Conservation (phyloP, 2,797 vertebrate genomes). For the Lagorchestes hirsutus region DNA sequence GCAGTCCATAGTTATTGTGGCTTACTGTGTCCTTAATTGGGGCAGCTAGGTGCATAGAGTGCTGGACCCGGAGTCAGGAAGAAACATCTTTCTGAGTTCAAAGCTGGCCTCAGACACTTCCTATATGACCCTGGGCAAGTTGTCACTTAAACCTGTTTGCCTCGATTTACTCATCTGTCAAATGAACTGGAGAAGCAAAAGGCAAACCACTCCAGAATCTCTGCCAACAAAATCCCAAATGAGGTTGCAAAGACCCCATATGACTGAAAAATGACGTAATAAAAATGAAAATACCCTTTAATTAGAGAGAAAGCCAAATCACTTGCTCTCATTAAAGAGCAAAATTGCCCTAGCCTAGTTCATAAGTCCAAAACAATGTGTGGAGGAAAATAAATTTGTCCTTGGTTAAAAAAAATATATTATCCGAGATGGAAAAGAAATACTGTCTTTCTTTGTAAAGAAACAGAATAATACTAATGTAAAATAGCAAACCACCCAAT, state of each 20-base stretch:
- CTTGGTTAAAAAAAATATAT: neutral
- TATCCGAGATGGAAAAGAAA: neutral
- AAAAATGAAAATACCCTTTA: neutral
- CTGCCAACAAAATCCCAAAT: neutral
- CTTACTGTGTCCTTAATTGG: neutral
- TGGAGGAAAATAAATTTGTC: constrained; percentile 7
- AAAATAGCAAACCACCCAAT: neutral
- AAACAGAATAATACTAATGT: constrained; percentile 1
- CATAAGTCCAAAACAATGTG: constrained; percentile 1
- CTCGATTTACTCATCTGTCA: neutral
- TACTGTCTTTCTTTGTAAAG: constrained; percentile 33
- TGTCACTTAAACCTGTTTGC: neutral
- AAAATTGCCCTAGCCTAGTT: neutral
- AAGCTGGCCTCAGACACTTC: neutral
- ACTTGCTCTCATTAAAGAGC: neutral
- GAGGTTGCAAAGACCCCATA: neutral
- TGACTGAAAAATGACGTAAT: neutral
- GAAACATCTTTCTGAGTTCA: neutral
- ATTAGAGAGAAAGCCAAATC: neutral
- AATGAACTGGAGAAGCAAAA: neutral
- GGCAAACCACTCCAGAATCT: neutral
- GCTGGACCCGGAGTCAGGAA: neutral
- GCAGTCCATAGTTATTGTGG: neutral
- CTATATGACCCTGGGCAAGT: neutral
- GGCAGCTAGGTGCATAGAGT: neutral